Conservation (phyloP, 2,113 vertebrate species). For the Globicephala melas region DNA sequence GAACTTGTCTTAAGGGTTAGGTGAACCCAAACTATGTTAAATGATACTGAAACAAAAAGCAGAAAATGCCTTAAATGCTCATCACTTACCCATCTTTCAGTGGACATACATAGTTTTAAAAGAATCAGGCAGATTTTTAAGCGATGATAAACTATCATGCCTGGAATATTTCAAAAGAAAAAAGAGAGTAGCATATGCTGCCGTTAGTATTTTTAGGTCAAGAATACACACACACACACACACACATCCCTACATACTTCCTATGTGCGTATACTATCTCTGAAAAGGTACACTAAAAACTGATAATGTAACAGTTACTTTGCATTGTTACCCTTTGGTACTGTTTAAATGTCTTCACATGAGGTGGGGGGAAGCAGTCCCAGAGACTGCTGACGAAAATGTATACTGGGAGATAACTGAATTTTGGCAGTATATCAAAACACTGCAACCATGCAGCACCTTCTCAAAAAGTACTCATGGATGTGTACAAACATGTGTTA, state of each 20-base stretch:
- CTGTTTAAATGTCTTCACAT: neutral
- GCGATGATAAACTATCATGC: neutral
- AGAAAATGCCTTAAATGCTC: neutral
- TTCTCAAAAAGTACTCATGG: neutral
- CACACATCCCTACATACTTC: neutral
- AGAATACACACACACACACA: neutral
- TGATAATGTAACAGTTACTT: neutral
- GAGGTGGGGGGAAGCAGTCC: neutral
- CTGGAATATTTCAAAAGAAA: neutral
- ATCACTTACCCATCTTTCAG: neutral
- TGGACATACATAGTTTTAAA: neutral
- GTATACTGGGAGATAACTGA: neutral
- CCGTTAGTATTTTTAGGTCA: neutral
- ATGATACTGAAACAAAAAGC: neutral
- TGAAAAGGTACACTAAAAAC: neutral
- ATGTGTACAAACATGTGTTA: neutral
- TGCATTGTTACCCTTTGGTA: neutral
- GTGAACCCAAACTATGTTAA: neutral
- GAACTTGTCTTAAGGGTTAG: neutral
- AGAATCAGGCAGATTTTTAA: neutral
- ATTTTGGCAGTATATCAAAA: neutral
- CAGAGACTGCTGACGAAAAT: neutral
- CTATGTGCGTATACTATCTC: neutral
- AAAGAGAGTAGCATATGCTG: neutral
- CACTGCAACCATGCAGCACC: neutral